Evolutionary conservation across 2,113 vertebrate genomes (phyloP), one percentile per base, ranked within the genome.

Genomic region (Equus quagga): DNA sequence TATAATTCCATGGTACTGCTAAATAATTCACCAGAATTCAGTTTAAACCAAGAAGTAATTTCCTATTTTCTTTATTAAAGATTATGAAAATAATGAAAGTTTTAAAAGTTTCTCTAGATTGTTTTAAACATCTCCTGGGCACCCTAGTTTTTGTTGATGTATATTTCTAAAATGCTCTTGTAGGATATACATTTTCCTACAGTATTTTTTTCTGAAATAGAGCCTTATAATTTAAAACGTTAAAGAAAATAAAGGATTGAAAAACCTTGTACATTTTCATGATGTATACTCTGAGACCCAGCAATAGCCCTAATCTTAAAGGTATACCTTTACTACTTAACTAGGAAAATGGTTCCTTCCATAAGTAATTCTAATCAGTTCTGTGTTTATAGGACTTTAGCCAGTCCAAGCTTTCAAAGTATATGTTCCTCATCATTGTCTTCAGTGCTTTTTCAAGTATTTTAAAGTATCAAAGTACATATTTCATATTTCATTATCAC

Each of bases 401-500:
- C 56, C 95, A 91, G 89, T 85, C 85, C 82, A 86, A 28, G 89
- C 67, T 97, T 97, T 98, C 91, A 89, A 62, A 96, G 10, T 92
- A 87, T 97, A 41, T 98, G 62, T 98, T 97, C 96, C 90, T 98
- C 98, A 85, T 97, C 97, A 75, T 97, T 96, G 69, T 97, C 98
- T 97, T 96, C 12, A 87, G 98, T 98, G 97, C 98, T 89, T 98
- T 98, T 96, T 97, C 97, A 96, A 98, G 93, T 97, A 91, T 97
- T 51, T 97, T 95, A 78, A 97, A 97, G 92, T 98, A 97, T 97
- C 95, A 83, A 24, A 98, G 95, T 82, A 64, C 86, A 98, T 96
- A 89, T 96, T 98, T 97, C 98, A 98, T 98, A 86, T 98, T 97
- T 98, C 99, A 98, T 98, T 97, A 41, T 97, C 99, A 98, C 94